Evolutionary conservation across 2,888 invertebrate species (phyloP), one percentile per base, ranked within the genome.

Genomic region (Rhodophaea formosa): DNA sequence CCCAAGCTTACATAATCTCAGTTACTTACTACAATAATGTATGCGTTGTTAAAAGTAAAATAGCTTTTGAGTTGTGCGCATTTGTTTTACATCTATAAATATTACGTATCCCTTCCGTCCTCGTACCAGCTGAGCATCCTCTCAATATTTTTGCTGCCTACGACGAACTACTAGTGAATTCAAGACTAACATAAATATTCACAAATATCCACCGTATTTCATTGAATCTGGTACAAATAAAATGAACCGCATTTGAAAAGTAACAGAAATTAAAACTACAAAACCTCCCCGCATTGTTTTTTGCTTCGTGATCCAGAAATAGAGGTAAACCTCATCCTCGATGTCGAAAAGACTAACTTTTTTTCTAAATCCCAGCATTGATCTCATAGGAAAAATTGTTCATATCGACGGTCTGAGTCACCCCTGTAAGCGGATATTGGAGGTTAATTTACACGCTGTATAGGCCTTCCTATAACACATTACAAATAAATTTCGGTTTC

Each of bases 241-340:
- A 74, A 73, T 67, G 74, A 71, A 65, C 61, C 66, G 68, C 69
- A 69, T 77, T 77, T 75, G 65, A 70, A 75, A 74, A 69, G 71
- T 73, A 76, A 73, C 75, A 74, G 75, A 79, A 82, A 82, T 80
- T 79, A 71, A 75, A 72, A 72, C 76, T 76, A 77, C 76, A 79
- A 77, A 77, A 72, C 74, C 68, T 67, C 63, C 73, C 77, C 77
- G 75, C 78, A 82, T 84, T 80, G 80, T 82, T 80, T 79, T 76
- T 70, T 75, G 75, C 79, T 80, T 77, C 70, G 78, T 77, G 77
- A 74, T 75, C 71, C 75, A 79, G 74, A 79, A 80, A 79, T 78
- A 75, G 72, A 79, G 75, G 79, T 75, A 75, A 75, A 72, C 70
- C 71, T 74, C 70, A 70, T 73, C 69, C 75, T 68, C 70, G 62